Evolutionary conservation across 2,113 vertebrate genomes (phyloP).

Genomic region (Triplophysa siluroides): DNA sequence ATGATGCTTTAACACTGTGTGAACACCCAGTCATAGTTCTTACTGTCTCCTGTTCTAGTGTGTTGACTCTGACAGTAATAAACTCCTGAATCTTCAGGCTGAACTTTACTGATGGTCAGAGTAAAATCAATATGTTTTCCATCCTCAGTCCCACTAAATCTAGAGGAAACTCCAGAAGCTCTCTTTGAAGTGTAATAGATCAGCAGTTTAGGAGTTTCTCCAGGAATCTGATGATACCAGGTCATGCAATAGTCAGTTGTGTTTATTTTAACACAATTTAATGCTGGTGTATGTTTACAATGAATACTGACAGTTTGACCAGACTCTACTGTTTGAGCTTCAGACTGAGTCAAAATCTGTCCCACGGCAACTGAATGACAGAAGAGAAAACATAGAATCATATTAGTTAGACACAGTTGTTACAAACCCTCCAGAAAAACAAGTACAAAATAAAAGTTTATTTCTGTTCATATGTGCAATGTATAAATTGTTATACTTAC

Average conservation of each 20-base stretch:
- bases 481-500: too few species aligned
- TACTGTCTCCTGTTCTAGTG: background rate
- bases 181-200: background rate
- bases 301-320: slow-evolving; percentile 33
- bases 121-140: slow-evolving; percentile 5
- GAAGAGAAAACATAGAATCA: background rate
- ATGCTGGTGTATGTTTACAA: slow-evolving; percentile 7
- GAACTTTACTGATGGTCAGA: slow-evolving; percentile 28
- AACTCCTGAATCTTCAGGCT: slow-evolving; percentile 43
- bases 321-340: slow-evolving; percentile 18
- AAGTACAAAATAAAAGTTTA: too few species aligned
- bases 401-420: too few species aligned
- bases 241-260: background rate
- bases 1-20: slow-evolving; percentile 14
- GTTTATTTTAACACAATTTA: background rate
- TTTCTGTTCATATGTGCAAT: too few species aligned
- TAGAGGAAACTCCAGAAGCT: slow-evolving; percentile 34
- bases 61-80: slow-evolving; percentile 19
- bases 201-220: slow-evolving; percentile 32
- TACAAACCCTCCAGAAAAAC: too few species aligned
- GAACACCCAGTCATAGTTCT: background rate
- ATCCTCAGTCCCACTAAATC: slow-evolving; percentile 30
- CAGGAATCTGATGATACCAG: slow-evolving; percentile 24
- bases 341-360: slow-evolving; percentile 39
- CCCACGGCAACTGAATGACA: slow-evolving; percentile 21